Evolutionary conservation across 1,140 invertebrate species (phyloP), one percentile per base, ranked within the genome.

Genomic region (Trachymyrmex cornetzi): DNA sequence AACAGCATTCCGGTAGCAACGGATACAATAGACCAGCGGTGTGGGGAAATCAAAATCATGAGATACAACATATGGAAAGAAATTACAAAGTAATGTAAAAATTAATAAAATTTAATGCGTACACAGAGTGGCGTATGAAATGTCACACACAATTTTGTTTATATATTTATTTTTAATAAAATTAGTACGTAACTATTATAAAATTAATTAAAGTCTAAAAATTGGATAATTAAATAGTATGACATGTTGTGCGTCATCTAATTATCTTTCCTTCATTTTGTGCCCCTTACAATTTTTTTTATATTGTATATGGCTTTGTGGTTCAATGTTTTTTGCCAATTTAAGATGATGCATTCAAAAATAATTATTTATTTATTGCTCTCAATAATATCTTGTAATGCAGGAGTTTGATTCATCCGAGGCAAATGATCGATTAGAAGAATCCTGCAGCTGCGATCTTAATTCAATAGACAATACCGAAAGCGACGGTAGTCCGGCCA

Each of bases 401-500:
- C 34, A 95, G 94, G 94, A 95, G 72, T 94, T 94, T 27, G 94
- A 95, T n/a, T 88, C 90, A 24, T 75, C 92, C 16, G 95, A 95
- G 69, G 91, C 89, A 22, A 95, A 93, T 50, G 94, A 95, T 55
- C 89, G 95, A 79, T 34, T 94, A 2, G 93, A 95, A 81, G 93
- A 95, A 87, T 95, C 96, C 3, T 96, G 96, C 91, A 96, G 96
- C 79, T 96, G 96, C 91, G 95, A 96, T 82, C 92, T 96, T 9
- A 96, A 96, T 87, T 96, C 96, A 2, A 95, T 95, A 64, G 95
- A 95, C 50, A 95, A 95, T 61, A 91, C 96, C 0, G 95, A 96
- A 22, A 96, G 96, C 48, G 96, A 96, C 50, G 96, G 95, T 6
- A 96, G 96, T 91, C 96, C 96, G 1, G 94, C 95, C 5, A 96